A percentile compares a stretch with the other conserved stretches of the same genome.
Conservation (phyloP, 2,888 invertebrate species). For the Nezara viridula region DNA sequence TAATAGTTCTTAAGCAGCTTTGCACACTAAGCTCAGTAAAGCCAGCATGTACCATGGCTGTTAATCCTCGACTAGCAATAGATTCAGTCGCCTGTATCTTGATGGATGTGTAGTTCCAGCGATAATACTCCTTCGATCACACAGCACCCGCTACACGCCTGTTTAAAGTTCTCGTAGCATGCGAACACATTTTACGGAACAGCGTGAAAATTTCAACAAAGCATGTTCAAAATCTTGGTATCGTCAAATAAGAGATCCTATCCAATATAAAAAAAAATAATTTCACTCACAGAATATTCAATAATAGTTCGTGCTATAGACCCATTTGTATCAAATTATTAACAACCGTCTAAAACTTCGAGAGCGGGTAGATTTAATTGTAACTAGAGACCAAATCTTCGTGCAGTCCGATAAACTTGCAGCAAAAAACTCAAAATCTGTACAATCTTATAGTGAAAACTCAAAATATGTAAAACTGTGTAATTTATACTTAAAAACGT, state of each 20-base stretch:
- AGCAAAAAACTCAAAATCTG: too few species aligned
- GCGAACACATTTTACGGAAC: not conserved
- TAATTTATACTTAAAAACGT: too few species aligned
- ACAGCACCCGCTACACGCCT: not conserved
- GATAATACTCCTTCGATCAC: not conserved
- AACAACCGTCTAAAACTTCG: too few species aligned
- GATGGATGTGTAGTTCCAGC: not conserved
- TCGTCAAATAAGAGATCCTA: not conserved
- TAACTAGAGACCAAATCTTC: too few species aligned
- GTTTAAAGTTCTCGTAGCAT: not conserved
- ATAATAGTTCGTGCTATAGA: too few species aligned
- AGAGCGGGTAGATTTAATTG: too few species aligned
- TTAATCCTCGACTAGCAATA: not conserved
- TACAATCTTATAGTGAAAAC: too few species aligned
- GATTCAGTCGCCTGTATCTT: constrained; percentile 12
- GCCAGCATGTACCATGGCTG: not conserved
- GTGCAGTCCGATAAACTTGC: too few species aligned
- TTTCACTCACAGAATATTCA: too few species aligned
- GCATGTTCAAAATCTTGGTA: not conserved
- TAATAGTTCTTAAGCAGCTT: not conserved
- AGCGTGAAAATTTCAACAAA: not conserved
- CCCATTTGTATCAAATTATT: too few species aligned
- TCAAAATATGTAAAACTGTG: too few species aligned
- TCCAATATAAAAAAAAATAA: too few species aligned
- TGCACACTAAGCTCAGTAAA: not conserved